phyloP scores from a whole-genome alignment of 92 coral and sea anemone genomes.

The Heteractis magnifica region DNA sequence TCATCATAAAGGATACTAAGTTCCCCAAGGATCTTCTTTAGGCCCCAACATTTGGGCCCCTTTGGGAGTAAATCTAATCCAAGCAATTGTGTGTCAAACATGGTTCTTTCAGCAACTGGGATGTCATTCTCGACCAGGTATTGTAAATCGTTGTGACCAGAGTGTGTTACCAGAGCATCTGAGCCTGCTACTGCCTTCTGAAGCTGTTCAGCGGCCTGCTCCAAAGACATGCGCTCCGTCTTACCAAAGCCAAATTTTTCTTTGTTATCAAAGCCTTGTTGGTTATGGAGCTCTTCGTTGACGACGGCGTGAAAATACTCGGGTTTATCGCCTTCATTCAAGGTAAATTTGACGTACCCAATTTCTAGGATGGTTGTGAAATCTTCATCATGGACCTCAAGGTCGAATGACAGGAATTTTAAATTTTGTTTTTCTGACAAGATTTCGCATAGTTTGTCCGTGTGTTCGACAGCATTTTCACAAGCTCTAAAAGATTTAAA shows the following conservation, averaged over 20 bases:
- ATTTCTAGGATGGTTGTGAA: constrained; percentile 58
- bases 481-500: constrained; percentile 21
- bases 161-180: constrained; percentile 58
- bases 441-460: constrained; percentile 8
- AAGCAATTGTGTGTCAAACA: constrained; percentile 62
- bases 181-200: constrained; percentile 36
- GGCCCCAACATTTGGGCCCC: constrained; percentile 45
- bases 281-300: constrained; percentile 55
- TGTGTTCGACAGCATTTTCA: constrained; percentile 38
- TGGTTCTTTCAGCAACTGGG: constrained; percentile 26
- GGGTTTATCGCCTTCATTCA: constrained; percentile 24
- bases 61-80: constrained; percentile 42
- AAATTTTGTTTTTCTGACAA: constrained; percentile 12
- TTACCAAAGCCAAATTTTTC: constrained; percentile 54
- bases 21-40: constrained; percentile 44
- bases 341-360: constrained; percentile 50
- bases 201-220: constrained; percentile 53
- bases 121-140: constrained; percentile 42
- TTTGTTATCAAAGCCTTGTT: constrained; percentile 63
- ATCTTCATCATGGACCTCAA: constrained; percentile 65
- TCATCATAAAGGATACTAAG: constrained; percentile 29
- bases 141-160: constrained; percentile 43
- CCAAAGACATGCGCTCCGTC: constrained; percentile 48
- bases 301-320: constrained; percentile 57
- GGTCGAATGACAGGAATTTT: constrained; percentile 55